Conservation (phyloP, 2,888 invertebrate genomes). For the Amiota mariae region DNA sequence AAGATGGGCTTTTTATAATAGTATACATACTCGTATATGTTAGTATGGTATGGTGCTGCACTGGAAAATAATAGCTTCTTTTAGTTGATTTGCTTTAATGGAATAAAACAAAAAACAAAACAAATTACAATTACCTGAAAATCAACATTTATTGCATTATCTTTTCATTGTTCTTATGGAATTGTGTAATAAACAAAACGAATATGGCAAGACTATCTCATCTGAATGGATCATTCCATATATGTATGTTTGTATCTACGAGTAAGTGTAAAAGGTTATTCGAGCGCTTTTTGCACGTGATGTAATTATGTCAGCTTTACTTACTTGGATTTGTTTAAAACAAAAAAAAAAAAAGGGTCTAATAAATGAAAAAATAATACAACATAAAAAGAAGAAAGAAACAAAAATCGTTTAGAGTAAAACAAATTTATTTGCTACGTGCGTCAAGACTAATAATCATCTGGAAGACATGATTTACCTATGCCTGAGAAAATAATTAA, state of each 20-base stretch:
- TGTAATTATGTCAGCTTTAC: slow-evolving; percentile 57
- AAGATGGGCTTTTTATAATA: slow-evolving; percentile 1
- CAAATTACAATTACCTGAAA: not conserved
- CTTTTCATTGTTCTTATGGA: slow-evolving; percentile 10
- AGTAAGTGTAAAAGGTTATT: slow-evolving; percentile 8
- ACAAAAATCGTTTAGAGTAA: no score
- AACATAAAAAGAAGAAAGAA: slow-evolving; percentile 20
- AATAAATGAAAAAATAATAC: not conserved
- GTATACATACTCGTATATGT: not conserved
- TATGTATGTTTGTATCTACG: not conserved
- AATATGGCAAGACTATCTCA: slow-evolving; percentile 2
- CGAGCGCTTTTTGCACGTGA: slow-evolving; percentile 48
- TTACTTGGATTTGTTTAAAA: not conserved
- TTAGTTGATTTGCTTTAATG: no score
- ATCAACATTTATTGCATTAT: slow-evolving; percentile 1
- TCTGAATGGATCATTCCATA: not conserved
- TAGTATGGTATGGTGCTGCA: no score
- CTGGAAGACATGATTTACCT: no score
- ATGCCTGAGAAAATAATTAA: no score
- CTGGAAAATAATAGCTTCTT: no score
- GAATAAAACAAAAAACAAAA: no score
- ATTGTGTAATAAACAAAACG: slow-evolving; percentile 19
- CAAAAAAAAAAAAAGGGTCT: not conserved
- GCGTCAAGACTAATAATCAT: no score
- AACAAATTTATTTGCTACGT: no score